Base-by-base conservation (phyloP, 2,888 invertebrate genomes). In the Dexiosoma caninum region DNA sequence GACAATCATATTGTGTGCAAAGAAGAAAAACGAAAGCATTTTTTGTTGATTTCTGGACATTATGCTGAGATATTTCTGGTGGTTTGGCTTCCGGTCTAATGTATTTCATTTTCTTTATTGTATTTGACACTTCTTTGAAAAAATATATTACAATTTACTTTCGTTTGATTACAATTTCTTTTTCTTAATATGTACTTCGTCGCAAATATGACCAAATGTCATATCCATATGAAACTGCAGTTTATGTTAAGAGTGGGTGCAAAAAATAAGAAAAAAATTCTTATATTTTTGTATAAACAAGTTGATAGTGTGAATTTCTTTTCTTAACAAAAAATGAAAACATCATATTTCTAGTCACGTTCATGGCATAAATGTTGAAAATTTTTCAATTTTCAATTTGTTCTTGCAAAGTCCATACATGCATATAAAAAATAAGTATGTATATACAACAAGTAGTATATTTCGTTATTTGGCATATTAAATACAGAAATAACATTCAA, bases 301-400 rank as follows among this genome's bases (percentile, higher is more conserved):
- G 44, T 72, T 67, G 16, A 3, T 40, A 27, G 16, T 46, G 12
- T 40, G 16, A 21, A 27, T 23, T n/a, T 35, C 53, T 21, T 49
- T 78, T 74, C 70, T 57, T 64, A 37, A 66, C 42, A 67, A 69
- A 64, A 57, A 77, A 77, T 72, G 59, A 77, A 62, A 62, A 85
- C 85, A 86, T 86, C 85, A 85, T 86, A 87, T 87, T 87, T 87
- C 86, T 66, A 86, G 87, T 87, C 87, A 87, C 87, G 87, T 87
- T 85, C 84, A 62, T 35, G 84, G 83, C 87, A 88, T 87, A 87
- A 88, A 87, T 86, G 86, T 84, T 83, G 42, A 51, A 82, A 75
- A 77, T 81, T 78, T 81, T 78, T 76, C 78, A 82, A 80, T 82
- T 82, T 82, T 79, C 82, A 69, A 80, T 71, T n/a, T n/a, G n/a